Evolutionary conservation across 1,140 invertebrate genomes (phyloP).

Genomic region (Diorhabda carinulata): DNA sequence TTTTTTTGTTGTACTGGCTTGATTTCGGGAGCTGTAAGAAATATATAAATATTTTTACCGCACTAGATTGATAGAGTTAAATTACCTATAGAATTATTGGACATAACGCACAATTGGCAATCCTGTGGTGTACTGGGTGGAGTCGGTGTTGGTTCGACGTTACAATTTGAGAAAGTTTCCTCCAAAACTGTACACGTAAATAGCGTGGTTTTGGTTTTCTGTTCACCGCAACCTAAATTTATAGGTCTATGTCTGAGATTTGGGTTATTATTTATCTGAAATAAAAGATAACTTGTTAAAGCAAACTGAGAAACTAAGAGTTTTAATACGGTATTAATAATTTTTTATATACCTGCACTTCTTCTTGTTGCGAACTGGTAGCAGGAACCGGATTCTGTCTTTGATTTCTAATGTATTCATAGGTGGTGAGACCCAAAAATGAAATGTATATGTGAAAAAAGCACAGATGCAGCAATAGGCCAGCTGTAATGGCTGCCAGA

Average conservation of each 20-base stretch:
- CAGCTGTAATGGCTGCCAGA: slow-evolving; percentile 70
- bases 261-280: slow-evolving; percentile 11
- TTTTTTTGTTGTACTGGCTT: slow-evolving; percentile 30
- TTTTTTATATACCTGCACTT: neutral
- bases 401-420: slow-evolving; percentile 77
- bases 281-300: neutral
- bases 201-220: slow-evolving; percentile 42
- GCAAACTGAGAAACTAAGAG: too few species aligned
- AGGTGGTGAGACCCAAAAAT: slow-evolving; percentile 79
- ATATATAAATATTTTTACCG: slow-evolving; percentile 4
- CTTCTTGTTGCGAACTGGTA: neutral
- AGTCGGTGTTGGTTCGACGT: slow-evolving; percentile 42
- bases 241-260: slow-evolving; percentile 36
- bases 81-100: slow-evolving; percentile 31
- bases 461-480: slow-evolving; percentile 80
- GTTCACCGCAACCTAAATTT: slow-evolving; percentile 44
- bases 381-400: slow-evolving; percentile 41
- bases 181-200: slow-evolving; percentile 47
- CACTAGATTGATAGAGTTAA: slow-evolving; percentile 1
- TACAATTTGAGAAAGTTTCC: slow-evolving; percentile 40
- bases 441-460: slow-evolving; percentile 87
- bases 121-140: slow-evolving; percentile 47
- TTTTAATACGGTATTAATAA: too few species aligned
- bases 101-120: slow-evolving; percentile 44
- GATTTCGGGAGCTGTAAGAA: slow-evolving; percentile 22